phyloP scores from a whole-genome alignment of 2,888 invertebrate species.

The Nasonovia ribisnigri region DNA sequence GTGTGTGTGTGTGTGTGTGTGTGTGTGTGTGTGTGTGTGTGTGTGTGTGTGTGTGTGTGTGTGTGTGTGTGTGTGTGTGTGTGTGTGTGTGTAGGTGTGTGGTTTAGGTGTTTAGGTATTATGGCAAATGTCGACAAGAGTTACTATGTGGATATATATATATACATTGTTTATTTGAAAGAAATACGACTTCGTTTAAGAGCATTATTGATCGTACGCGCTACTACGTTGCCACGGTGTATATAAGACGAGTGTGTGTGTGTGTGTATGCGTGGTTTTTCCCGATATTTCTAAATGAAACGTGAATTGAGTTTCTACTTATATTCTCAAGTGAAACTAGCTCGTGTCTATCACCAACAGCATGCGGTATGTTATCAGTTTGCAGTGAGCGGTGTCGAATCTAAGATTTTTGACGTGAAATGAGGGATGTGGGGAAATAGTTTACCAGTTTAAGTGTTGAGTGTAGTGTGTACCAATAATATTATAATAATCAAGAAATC shows the following conservation, averaged over 20 bases:
- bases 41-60: neutral
- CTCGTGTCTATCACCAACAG: neutral
- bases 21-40: neutral
- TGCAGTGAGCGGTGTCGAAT: neutral
- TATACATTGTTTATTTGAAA: neutral
- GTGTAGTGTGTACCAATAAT: neutral
- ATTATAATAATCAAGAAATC: neutral
- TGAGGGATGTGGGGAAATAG: too few relatives aligned
- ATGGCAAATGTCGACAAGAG: neutral
- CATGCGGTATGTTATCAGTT: neutral
- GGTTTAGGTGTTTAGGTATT: neutral
- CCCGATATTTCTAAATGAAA: neutral
- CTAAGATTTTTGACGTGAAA: neutral
- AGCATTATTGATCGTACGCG: neutral
- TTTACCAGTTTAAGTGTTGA: neutral
- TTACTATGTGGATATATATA: neutral
- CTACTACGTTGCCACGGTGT: neutral
- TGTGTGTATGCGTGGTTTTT: neutral
- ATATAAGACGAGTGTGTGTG: neutral
- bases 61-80: neutral
- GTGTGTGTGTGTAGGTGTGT: neutral
- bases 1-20: neutral
- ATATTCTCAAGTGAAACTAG: neutral
- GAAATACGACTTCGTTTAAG: slow-evolving; percentile 10
- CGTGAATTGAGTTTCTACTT: neutral